Conservation (phyloP, 92 coral and sea anemone genomes). For the Metridium senile region DNA sequence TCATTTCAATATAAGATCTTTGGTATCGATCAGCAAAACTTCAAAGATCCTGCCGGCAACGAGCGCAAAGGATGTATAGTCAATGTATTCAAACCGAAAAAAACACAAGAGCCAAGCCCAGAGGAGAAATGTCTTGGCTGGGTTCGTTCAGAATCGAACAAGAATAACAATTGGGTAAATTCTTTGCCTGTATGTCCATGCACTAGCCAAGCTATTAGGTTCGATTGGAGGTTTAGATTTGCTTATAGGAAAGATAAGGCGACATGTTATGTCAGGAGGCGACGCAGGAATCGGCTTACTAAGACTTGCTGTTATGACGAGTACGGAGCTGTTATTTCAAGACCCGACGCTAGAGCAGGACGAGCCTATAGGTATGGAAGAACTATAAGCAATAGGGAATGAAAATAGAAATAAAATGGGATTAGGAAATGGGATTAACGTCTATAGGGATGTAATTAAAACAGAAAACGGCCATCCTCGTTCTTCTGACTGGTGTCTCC, state of each 20-base stretch:
- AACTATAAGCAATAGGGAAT: background rate
- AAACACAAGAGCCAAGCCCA: conserved; percentile 27
- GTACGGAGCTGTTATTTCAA: conserved; percentile 38
- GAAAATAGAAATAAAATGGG: no score
- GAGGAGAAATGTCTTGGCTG: conserved; percentile 55
- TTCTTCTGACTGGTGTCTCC: no score
- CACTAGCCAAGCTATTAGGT: background rate
- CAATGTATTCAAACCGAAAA: conserved; percentile 15
- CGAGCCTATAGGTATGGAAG: conserved; percentile 47
- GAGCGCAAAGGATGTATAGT: conserved; percentile 50
- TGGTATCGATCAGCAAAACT: conserved; percentile 39
- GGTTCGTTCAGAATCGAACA: conserved; percentile 35
- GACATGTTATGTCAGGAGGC: conserved; percentile 3
- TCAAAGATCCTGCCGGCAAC: conserved; percentile 40
- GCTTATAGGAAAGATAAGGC: background rate
- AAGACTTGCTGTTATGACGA: conserved; percentile 14
- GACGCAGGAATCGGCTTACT: background rate
- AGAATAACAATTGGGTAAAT: conserved; percentile 34
- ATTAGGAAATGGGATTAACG: no score
- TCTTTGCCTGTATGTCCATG: conserved; percentile 50
- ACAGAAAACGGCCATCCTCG: no score
- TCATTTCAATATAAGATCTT: conserved; percentile 50
- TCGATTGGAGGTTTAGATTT: conserved; percentile 26
- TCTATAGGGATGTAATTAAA: no score
- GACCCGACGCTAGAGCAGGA: conserved; percentile 33